Evolutionary conservation across 2,888 invertebrate species (phyloP), one percentile per base, ranked within the genome.

Genomic region (Dicyrtomina minuta): DNA sequence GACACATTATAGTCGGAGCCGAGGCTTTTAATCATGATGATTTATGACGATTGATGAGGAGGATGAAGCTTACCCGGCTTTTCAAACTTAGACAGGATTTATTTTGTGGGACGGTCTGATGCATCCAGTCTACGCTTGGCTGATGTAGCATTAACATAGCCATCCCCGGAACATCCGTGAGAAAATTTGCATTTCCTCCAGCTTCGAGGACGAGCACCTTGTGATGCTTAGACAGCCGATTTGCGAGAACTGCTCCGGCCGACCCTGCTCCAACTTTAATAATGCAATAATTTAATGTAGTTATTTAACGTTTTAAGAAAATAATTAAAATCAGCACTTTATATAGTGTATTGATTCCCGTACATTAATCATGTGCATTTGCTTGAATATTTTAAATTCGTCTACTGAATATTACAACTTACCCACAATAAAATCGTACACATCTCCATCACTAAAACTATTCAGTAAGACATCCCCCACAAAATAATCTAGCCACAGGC

Each of bases 71-170:
- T 10, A 71, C 62, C 51, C 41, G 58, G 26, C 58, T 56, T 15
- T 27, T 26, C 13, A 70, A 27, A 22, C 39, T 46, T 8, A 66
- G 33, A 24, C 65, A 66, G 8, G 66, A 49, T 20, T 66, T 44
- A 26, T 76, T 74, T 53, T 77, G 77, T 6, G 70, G 68, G n/a
- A 71, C 74, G 6, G 76, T 77, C 67, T 71, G 66, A 51, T 73
- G 70, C 49, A 56, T 53, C 75, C 74, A 76, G 49, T 76, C 75
- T 1, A 72, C 62, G 24, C 70, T 60, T n/a, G 68, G 65, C 20
- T 66, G 49, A 55, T 70, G 65, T 13, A 70, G 61, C 66, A 70
- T 55, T 2, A 59, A 12, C 59, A 64, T 64, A 6, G 75, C 72
- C 56, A 75, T 65, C 10, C 59, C 70, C 6, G 77, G 77, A 43